A percentile compares a stretch with the other conserved stretches of the same genome.
Conservation (phyloP, 1,140 invertebrate genomes). For the Hyles vespertilio region DNA sequence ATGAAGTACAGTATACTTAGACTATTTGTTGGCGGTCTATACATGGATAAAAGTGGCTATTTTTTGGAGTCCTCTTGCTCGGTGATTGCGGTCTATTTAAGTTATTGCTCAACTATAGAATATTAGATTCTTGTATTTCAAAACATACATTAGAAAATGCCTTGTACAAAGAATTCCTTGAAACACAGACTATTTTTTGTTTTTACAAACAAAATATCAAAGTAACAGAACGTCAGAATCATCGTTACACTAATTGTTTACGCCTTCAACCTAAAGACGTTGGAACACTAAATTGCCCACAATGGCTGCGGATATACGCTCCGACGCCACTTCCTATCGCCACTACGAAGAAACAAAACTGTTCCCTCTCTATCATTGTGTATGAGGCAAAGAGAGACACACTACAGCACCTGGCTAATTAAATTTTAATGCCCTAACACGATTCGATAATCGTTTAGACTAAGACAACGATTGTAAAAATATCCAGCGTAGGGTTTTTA, state of each 20-base stretch:
- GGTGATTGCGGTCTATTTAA: too few relatives aligned
- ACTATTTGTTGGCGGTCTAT: too few relatives aligned
- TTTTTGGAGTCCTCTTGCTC: too few relatives aligned
- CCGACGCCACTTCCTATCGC: conserved; percentile 45
- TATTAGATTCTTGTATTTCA: too few relatives aligned
- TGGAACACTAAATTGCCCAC: conserved; percentile 30
- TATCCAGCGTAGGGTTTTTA: conserved; percentile 32
- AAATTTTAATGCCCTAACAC: conserved; percentile 50
- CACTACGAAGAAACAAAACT: conserved; percentile 2
- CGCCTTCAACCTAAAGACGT: conserved; percentile 31
- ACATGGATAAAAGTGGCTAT: too few relatives aligned
- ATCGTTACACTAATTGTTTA: conserved; percentile 31
- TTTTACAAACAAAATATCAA: too few relatives aligned
- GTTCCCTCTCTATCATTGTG: conserved; percentile 8
- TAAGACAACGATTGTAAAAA: conserved; percentile 35
- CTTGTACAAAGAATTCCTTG: too few relatives aligned
- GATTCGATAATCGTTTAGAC: conserved; percentile 39
- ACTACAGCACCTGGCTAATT: conserved; percentile 51
- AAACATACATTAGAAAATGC: too few relatives aligned
- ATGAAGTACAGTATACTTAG: too few relatives aligned
- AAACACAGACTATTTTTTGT: too few relatives aligned
- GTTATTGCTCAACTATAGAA: too few relatives aligned
- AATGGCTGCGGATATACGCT: conserved; percentile 43
- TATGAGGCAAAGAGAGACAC: conserved; percentile 18
- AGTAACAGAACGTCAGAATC: conserved; percentile 15